Evolutionary conservation across 2,113 vertebrate species (phyloP).

Genomic region (Tamias sibiricus): DNA sequence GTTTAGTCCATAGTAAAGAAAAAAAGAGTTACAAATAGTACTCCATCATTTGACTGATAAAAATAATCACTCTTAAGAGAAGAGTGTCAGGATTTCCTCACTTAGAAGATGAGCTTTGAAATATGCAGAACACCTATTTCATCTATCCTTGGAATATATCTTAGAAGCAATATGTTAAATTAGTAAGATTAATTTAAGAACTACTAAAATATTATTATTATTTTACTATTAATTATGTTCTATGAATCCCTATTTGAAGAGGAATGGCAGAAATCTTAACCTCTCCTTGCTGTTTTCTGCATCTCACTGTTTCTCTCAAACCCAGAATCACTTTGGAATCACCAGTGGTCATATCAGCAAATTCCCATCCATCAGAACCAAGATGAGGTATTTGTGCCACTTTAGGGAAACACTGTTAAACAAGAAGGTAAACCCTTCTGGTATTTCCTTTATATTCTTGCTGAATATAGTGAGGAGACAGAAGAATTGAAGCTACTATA

Average conservation of each 20-base stretch:
- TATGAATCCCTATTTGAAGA: not conserved
- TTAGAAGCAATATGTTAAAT: not conserved
- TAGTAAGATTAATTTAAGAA: not conserved
- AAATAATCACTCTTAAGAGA: not conserved
- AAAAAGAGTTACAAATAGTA: not conserved
- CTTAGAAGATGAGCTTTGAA: not conserved
- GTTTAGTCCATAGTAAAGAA: no score
- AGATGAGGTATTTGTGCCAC: not conserved
- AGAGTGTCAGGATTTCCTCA: not conserved
- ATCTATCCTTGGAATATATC: not conserved
- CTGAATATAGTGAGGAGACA: not conserved
- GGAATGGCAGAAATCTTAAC: not conserved
- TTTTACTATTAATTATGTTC: not conserved
- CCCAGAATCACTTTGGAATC: not conserved
- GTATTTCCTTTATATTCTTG: not conserved
- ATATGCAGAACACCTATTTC: not conserved
- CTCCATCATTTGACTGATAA: not conserved
- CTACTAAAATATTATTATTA: not conserved
- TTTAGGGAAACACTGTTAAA: not conserved
- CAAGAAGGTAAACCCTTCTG: not conserved
- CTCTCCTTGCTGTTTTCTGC: not conserved
- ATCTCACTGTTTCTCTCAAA: not conserved
- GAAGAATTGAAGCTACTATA: not conserved
- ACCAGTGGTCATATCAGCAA: not conserved
- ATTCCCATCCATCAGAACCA: not conserved